Evolutionary conservation across 1,140 invertebrate genomes (phyloP).

Genomic region (Trichonephila clavata): DNA sequence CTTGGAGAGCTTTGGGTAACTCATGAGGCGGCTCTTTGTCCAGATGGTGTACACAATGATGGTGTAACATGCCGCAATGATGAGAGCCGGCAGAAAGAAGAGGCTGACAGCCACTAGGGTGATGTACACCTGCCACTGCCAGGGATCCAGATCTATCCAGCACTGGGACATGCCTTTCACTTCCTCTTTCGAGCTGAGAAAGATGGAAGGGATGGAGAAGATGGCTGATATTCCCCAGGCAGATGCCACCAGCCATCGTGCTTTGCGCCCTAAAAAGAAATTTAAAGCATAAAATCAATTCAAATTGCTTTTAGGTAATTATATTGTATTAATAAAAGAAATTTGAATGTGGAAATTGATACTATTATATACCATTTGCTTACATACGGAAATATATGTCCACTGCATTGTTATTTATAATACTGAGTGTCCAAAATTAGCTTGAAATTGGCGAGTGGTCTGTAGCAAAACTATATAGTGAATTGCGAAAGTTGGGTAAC

Average conservation of each 20-base stretch:
- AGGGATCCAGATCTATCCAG: conserved; percentile 91
- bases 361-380: no score
- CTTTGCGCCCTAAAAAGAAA: conserved; percentile 88
- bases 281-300: no score
- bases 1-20: conserved; percentile 76
- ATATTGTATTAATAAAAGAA: no score
- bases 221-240: conserved; percentile 91
- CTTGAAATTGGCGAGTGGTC: no score
- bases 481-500: no score
- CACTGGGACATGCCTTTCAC: conserved; percentile 87
- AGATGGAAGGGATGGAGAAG: conserved; percentile 91
- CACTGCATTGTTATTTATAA: no score
- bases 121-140: conserved; percentile 93
- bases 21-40: conserved; percentile 85
- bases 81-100: conserved; percentile 93
- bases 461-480: no score
- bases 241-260: conserved; percentile 87
- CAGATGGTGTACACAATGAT: conserved; percentile 96
- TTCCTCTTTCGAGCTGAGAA: conserved; percentile 89
- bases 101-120: conserved; percentile 90
- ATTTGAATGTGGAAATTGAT: no score
- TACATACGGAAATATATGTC: no score
- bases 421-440: no score
- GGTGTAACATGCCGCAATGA: conserved; percentile 94
- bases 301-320: neutral